Evolutionary conservation across 2,797 vertebrate species (phyloP), one percentile per base, ranked within the genome.

Genomic region (Falco novaeseelandiae): DNA sequence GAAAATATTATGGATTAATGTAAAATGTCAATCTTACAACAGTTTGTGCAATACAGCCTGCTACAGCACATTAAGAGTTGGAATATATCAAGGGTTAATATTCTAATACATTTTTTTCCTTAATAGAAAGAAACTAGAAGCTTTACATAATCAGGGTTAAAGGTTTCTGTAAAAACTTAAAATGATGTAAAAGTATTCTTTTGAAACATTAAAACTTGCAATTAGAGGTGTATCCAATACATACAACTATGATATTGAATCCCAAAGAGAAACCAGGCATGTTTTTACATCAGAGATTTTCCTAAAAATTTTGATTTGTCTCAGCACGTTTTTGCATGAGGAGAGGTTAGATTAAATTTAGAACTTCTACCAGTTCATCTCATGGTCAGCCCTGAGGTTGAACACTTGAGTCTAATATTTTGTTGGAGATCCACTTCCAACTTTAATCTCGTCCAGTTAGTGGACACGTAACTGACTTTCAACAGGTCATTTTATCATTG

Each of bases 121-220:
- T 95, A 80, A 69, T 26, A 61, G 52, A 62, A 88, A 91, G 80
- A 81, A 94, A 63, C 63, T 55, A 82, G 54, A 84, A 84, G 29
- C 34, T 92, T 93, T 93, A 29, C 55, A 90, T 89, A 83, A 91
- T 79, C 69, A 88, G 44, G 77, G 65, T 87, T 81, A 96, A 91
- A 97, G 63, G 46, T 74, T 71, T 66, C 49, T 81, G 71, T 78
- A 78, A 80, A 80, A 65, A 16, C 25, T 94, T 81, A 90, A 91
- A 93, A 92, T 30, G 4, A 59, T 69, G 21, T 57, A 65, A 38
- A 87, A 83, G 13, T 46, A 85, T 80, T 70, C 22, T 71, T 93
- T 84, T 94, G 14, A 30, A 49, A 72, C 14, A 81, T 89, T 76
- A 86, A 83, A 92, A 86, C 30, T n/a, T 91, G 29, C 20, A 94